Evolutionary conservation across 1,140 invertebrate genomes (phyloP).

Genomic region (Drusus annulatus): DNA sequence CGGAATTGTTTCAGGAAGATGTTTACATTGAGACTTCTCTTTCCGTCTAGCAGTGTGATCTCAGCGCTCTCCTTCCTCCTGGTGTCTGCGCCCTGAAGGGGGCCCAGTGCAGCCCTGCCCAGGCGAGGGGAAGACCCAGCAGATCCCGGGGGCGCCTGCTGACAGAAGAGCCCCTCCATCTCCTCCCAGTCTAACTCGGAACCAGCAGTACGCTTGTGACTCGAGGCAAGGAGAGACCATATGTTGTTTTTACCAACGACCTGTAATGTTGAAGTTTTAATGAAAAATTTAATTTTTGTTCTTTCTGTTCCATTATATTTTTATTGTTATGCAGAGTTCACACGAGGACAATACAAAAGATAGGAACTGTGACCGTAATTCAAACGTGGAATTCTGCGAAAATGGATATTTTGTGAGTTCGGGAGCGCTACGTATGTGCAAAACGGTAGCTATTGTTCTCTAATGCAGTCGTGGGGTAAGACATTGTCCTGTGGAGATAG

Average conservation of each 20-base stretch:
- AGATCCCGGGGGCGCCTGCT: constrained; percentile 78
- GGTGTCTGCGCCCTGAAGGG: constrained; percentile 63
- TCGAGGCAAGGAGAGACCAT: constrained; percentile 91
- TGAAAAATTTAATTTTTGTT: no score
- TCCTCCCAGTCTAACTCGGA: constrained; percentile 90
- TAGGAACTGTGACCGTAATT: no score
- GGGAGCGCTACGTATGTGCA: no score
- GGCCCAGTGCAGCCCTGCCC: constrained; percentile 69
- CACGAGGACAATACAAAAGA: no score
- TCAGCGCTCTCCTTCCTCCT: constrained; percentile 79
- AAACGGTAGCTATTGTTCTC: no score
- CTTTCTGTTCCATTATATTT: no score
- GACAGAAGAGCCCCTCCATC: constrained; percentile 94
- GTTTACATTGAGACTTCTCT: constrained; percentile 96
- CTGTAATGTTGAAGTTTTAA: constrained; percentile 63
- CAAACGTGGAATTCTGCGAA: no score
- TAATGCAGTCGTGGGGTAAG: no score
- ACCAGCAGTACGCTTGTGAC: constrained; percentile 82
- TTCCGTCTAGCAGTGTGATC: constrained; percentile 93
- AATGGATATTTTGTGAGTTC: no score
- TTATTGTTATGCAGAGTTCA: no score
- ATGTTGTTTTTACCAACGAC: constrained; percentile 91
- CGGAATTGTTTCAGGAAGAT: constrained; percentile 99
- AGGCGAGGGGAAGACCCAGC: constrained; percentile 73
- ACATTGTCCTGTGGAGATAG: no score